Evolutionary conservation across 2,797 vertebrate species (phyloP).

Genomic region (Poecilia velifera): DNA sequence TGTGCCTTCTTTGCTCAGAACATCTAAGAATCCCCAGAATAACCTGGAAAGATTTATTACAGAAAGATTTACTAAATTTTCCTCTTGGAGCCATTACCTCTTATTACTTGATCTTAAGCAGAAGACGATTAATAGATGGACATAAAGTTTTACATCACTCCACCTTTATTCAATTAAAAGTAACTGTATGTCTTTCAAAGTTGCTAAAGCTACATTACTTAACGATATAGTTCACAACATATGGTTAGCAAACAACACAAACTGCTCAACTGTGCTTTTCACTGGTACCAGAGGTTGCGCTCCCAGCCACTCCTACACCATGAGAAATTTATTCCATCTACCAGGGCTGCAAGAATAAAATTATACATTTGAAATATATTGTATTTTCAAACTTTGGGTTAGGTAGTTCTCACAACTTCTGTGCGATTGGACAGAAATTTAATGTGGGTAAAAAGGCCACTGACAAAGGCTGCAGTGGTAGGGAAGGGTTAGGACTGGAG

Average conservation of each 20-base stretch:
- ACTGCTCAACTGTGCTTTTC: too few relatives aligned
- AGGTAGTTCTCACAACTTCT: background rate
- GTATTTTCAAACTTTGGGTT: background rate
- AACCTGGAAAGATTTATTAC: background rate
- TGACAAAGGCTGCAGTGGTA: background rate
- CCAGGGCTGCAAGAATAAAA: background rate
- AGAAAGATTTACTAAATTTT: background rate
- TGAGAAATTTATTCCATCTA: background rate
- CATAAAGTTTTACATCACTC: background rate
- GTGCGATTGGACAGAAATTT: background rate
- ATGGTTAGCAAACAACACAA: too few relatives aligned
- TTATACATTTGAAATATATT: background rate
- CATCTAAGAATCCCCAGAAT: background rate
- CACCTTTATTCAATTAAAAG: background rate
- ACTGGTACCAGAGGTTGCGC: too few relatives aligned
- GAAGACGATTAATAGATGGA: background rate
- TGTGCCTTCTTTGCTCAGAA: background rate
- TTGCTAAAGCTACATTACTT: background rate
- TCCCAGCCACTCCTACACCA: background rate
- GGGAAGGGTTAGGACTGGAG: background rate
- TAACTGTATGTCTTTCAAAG: background rate
- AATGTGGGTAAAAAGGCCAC: background rate
- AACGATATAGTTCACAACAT: too few relatives aligned
- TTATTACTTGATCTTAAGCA: background rate
- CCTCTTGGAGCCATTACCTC: background rate